Base-by-base conservation (phyloP, 1,140 invertebrate genomes). In the Oedothorax gibbosus region DNA sequence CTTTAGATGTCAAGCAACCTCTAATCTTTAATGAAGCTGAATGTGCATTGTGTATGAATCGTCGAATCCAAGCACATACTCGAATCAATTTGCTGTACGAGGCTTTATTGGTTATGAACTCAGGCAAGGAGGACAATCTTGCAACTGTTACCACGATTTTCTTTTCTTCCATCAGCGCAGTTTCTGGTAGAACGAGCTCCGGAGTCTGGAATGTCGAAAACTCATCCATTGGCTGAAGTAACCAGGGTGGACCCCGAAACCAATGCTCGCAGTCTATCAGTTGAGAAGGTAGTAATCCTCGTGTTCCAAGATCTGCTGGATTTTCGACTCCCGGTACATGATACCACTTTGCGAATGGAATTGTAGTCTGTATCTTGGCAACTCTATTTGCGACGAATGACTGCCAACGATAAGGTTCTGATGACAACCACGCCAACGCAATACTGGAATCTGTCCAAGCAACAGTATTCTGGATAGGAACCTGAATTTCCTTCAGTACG, bases 311-410 rank as follows among this genome's bases (percentile, higher is more conserved):
- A 35, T 73, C 71, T 1, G 71, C 71, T 2, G 49, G 71, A 21
- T 73, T 73, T 9, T 50, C 8, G 11, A 15, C 20, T 73, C 21
- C 20, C 10, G 71, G 21, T 50, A 73, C 20, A 50, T 51, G 51
- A 50, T 73, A 11, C 71, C 51, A 73, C 51, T 5, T 12, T 15
- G 14, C 71, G 15, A 51, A 15, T 50, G 71, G 12, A 9, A 12
- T 50, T 73, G 20, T 10, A 15, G 12, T 54, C 53, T 20, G 9
- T 3, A 50, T 73, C 14, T 73, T 73, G 71, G 49, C 14, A 3
- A 73, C 71, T 73, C 49, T 10, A 73, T 73, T 73, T 1, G 8
- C 8, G 35, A 73, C 71, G 49, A 73, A 73, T 15, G 9, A 12
- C 21, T 73, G 11, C 12, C 20, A 12, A 3, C 11, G 1, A 11